Evolutionary conservation across 2,888 invertebrate species (phyloP).

Genomic region (Venustoraphidia nigricollis): DNA sequence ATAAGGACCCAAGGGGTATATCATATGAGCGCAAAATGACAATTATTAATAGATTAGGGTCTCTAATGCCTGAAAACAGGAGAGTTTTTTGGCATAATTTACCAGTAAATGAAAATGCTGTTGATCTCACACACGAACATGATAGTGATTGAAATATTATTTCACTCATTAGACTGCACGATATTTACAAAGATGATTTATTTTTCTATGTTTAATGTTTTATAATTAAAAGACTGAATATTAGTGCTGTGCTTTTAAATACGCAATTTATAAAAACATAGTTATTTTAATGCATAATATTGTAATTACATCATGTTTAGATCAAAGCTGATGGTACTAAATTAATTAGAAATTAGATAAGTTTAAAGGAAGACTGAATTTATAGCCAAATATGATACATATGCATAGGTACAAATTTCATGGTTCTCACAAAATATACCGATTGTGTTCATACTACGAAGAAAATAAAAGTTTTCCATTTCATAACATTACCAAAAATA

Average conservation of each 20-base stretch:
- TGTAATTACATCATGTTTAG: too few relatives aligned
- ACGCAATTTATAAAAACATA: too few relatives aligned
- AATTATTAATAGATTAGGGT: constrained; percentile 2
- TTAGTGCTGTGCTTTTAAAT: too few relatives aligned
- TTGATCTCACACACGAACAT: constrained; percentile 16
- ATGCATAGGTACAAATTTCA: constrained; percentile 2
- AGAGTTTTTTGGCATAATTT: constrained; percentile 10
- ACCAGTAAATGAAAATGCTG: constrained; percentile 12
- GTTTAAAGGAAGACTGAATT: constrained; percentile 10
- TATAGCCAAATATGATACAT: constrained; percentile 4
- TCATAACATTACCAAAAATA: too few relatives aligned
- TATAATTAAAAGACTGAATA: too few relatives aligned
- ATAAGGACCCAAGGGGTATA: constrained; percentile 9
- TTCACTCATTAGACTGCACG: too few relatives aligned
- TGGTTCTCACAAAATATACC: neutral
- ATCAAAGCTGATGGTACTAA: neutral
- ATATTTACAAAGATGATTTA: too few relatives aligned
- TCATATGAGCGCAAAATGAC: constrained; percentile 7
- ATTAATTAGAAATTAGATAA: constrained; percentile 12
- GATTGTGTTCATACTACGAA: neutral
- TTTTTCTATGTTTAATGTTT: too few relatives aligned
- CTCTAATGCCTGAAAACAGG: constrained; percentile 9
- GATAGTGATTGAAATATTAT: too few relatives aligned
- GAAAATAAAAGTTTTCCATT: neutral
- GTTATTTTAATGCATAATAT: too few relatives aligned